phyloP scores from a whole-genome alignment of 1,140 invertebrate species.

The Cydia amplana region DNA sequence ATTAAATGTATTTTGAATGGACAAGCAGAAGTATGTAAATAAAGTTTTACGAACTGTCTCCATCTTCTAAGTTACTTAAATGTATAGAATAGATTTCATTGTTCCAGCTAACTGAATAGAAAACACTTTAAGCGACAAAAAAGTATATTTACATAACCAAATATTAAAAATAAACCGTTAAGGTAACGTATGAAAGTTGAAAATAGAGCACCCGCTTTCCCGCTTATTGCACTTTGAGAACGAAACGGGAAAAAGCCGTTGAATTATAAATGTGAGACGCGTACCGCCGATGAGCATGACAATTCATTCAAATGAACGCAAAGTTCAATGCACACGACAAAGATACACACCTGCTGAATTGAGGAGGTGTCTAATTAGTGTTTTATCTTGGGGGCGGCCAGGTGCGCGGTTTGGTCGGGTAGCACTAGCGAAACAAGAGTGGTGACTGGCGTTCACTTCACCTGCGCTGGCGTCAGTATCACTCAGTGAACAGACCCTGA shows the following conservation, averaged over 20 bases:
- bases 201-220: neutral
- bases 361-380: slow-evolving; percentile 7
- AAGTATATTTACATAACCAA: neutral
- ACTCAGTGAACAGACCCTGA: slow-evolving; percentile 17
- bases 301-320: slow-evolving; percentile 21
- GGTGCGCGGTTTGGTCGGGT: slow-evolving; percentile 1
- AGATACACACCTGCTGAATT: slow-evolving; percentile 7
- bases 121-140: neutral
- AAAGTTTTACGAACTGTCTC: too few relatives aligned
- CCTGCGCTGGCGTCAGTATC: slow-evolving; percentile 17
- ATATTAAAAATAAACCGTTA: neutral
- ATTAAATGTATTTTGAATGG: too few relatives aligned
- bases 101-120: neutral
- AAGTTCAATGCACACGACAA: slow-evolving; percentile 18
- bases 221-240: slow-evolving; percentile 6
- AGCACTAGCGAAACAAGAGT: slow-evolving; percentile 12
- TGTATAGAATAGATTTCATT: too few relatives aligned
- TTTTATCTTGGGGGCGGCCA: neutral
- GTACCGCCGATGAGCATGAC: slow-evolving; percentile 14
- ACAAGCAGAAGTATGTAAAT: too few relatives aligned
- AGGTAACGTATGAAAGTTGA: neutral
- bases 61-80: too few relatives aligned
- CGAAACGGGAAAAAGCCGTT: slow-evolving; percentile 1
- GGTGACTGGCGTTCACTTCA: slow-evolving; percentile 15
- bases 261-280: slow-evolving; percentile 11